Evolutionary conservation across 2,888 invertebrate species (phyloP), one percentile per base, ranked within the genome.

Genomic region (Chymomyza procnemis): DNA sequence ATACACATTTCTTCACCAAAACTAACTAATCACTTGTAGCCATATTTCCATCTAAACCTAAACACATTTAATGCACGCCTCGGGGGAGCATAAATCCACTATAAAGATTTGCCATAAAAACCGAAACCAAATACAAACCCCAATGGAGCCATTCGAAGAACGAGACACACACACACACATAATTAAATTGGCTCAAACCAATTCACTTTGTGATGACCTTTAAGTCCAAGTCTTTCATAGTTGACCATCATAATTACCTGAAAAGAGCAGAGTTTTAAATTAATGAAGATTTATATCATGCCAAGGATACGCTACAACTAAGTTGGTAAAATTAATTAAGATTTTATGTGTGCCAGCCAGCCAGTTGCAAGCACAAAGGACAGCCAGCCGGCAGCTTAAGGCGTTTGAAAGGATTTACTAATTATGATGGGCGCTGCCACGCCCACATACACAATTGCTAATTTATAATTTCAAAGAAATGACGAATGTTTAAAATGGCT

Each of bases 251-350:
- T 74, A 80, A 65, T 76, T 79, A 74, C 74, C 70, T 75, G 77
- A 4, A 82, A 74, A 69, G 56, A 73, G 48, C 50, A 54, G 48
- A 68, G 72, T 75, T 81, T 80, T 71, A 52, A 68, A 68, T 79
- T 80, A 85, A 85, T 82, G 71, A 77, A 80, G 80, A 85, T 85
- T 72, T 75, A 79, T 77, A 41, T 41, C 34, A 41, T 26, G 26
- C 6, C 26, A 3, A 26, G 8, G 26, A 26, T 26, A 26, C 26
- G 8, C 26, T 26, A 26, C 26, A 26, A 26, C 26, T 26, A 26
- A 26, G 26, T 26, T 41, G 9, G 34, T 4, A 12, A 41, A 41
- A 41, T 41, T 41, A 41, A 41, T 41, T 41, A 41, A 41, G 34
- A 41, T 12, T 41, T 41, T 9, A 41, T 41, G 34, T 41, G 34